Conservation (phyloP, 2,888 invertebrate genomes). For the Hylaea fasciaria region DNA sequence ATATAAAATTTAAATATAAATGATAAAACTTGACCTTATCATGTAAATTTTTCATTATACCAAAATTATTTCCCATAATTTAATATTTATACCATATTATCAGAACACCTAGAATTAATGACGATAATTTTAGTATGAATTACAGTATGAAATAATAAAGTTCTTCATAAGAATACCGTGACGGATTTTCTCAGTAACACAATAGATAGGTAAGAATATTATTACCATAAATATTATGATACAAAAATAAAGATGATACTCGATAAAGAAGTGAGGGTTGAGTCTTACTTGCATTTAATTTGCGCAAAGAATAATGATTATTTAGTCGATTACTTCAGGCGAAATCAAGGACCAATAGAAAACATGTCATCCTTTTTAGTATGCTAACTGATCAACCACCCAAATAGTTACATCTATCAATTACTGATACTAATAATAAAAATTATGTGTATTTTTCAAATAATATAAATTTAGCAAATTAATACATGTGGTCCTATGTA, state of each 20-base stretch:
- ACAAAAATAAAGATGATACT: conserved; percentile 6
- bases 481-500: no score
- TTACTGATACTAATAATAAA: no score
- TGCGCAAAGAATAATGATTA: neutral
- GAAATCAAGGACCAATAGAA: no score
- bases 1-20: neutral
- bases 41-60: neutral
- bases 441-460: no score
- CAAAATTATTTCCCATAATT: conserved; percentile 20
- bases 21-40: neutral
- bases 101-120: conserved; percentile 14
- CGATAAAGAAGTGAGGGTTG: neutral
- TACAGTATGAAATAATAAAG: conserved; percentile 18
- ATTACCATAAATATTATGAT: conserved; percentile 17
- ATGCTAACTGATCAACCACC: no score
- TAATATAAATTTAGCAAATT: no score
- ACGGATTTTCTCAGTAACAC: conserved; percentile 22
- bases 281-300: no score
- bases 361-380: no score
- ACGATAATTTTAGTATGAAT: conserved; percentile 2
- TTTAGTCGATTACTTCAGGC: no score
- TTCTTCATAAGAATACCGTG: conserved; percentile 16
- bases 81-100: conserved; percentile 15
- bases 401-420: no score
- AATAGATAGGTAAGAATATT: conserved; percentile 22